Evolutionary conservation across 2,888 invertebrate species (phyloP).

Genomic region (Mactromeris polynyma): DNA sequence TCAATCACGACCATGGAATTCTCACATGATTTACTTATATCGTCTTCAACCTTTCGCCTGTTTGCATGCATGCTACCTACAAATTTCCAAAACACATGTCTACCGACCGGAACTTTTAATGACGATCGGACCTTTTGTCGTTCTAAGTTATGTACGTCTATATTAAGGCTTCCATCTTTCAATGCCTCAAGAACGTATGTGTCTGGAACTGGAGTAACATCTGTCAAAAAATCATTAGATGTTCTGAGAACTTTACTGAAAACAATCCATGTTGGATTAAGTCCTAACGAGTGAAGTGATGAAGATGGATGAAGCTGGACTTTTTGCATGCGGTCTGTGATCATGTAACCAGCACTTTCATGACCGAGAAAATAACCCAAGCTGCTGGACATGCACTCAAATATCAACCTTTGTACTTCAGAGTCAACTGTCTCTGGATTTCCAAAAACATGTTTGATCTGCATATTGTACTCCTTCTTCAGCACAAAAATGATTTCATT

Average conservation of each 20-base stretch:
- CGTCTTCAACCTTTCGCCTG: constrained; percentile 70
- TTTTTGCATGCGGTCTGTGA: constrained; percentile 65
- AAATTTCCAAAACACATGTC: constrained; percentile 69
- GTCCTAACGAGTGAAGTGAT: constrained; percentile 71
- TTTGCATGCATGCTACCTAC: constrained; percentile 76
- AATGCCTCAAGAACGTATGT: constrained; percentile 71
- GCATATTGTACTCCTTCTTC: constrained; percentile 70
- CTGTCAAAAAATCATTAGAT: constrained; percentile 78
- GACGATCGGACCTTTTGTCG: constrained; percentile 65
- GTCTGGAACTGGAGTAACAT: constrained; percentile 78
- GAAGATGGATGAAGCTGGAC: constrained; percentile 83
- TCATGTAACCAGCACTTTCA: constrained; percentile 79
- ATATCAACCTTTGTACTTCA: constrained; percentile 74
- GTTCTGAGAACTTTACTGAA: constrained; percentile 80
- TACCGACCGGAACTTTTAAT: constrained; percentile 72
- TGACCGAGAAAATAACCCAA: constrained; percentile 81
- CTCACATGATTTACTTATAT: constrained; percentile 52
- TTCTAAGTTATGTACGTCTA: constrained; percentile 68
- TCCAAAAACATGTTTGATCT: constrained; percentile 65
- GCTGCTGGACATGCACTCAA: constrained; percentile 75
- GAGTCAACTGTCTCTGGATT: constrained; percentile 48
- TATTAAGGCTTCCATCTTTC: constrained; percentile 42
- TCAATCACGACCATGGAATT: constrained; percentile 73
- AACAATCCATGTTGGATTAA: constrained; percentile 80
- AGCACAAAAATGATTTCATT: constrained; percentile 76